phyloP scores from a whole-genome alignment of 1,140 invertebrate species.

The Brachionus rotundiformis region DNA sequence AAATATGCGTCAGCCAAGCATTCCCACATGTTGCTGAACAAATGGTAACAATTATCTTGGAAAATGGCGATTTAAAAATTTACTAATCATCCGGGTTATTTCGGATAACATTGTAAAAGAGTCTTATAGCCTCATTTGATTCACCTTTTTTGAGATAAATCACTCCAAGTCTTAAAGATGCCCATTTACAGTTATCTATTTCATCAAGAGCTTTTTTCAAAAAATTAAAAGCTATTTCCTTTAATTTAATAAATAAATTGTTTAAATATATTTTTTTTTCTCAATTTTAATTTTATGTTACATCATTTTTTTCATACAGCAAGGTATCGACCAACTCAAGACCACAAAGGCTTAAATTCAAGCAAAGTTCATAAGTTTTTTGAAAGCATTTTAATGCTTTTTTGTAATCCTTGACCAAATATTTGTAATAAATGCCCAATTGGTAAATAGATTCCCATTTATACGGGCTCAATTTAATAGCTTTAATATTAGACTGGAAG shows the following conservation, averaged over 20 bases:
- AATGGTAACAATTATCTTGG: neutral
- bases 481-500: constrained; percentile 38
- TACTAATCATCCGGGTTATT: constrained; percentile 50
- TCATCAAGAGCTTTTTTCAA: constrained; percentile 34
- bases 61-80: neutral
- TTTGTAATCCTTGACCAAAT: constrained; percentile 45
- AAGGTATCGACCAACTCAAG: constrained; percentile 38
- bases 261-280: neutral
- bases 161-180: constrained; percentile 46
- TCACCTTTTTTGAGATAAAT: constrained; percentile 45
- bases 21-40: constrained; percentile 39
- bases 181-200: constrained; percentile 51
- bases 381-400: constrained; percentile 51
- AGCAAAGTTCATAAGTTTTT: constrained; percentile 49
- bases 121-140: constrained; percentile 43
- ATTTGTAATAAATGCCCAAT: constrained; percentile 43
- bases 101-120: constrained; percentile 51
- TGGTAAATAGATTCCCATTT: constrained; percentile 48
- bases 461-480: constrained; percentile 42
- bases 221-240: constrained; percentile 49
- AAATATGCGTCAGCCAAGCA: constrained; percentile 51
- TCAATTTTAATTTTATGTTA: neutral
- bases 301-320: constrained; percentile 49
- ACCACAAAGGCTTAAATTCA: constrained; percentile 30
- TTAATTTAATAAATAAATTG: neutral